phyloP scores from a whole-genome alignment of 2,797 vertebrate species.

The Odontamblyopus lacepedii region DNA sequence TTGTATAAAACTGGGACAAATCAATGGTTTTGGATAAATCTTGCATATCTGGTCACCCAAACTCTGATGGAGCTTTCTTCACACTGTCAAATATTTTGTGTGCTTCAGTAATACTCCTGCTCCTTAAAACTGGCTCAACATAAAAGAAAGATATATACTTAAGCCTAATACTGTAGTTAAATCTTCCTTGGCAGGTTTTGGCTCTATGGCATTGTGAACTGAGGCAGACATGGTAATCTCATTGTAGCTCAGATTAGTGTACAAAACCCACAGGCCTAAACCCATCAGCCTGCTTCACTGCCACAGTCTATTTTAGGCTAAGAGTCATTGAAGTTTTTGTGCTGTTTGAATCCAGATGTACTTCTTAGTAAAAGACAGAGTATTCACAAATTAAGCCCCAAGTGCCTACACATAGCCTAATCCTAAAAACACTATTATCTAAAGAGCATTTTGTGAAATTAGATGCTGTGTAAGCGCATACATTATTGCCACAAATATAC shows the following conservation, averaged over 20 bases:
- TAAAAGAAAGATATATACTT: background rate
- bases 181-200: background rate
- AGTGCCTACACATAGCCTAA: slow-evolving; percentile 36
- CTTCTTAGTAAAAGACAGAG: background rate
- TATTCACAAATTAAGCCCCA: slow-evolving; percentile 44
- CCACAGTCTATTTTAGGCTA: background rate
- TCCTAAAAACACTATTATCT: slow-evolving; percentile 53
- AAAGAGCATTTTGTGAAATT: slow-evolving; percentile 52
- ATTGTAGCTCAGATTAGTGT: too few species aligned
- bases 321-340: too few species aligned
- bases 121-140: background rate
- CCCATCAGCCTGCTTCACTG: background rate
- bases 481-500: slow-evolving; percentile 81
- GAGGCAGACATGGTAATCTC: too few species aligned
- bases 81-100: slow-evolving; percentile 34
- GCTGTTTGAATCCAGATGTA: background rate
- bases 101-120: slow-evolving; percentile 47
- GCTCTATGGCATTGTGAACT: too few species aligned
- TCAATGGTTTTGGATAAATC: too few species aligned
- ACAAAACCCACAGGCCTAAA: background rate
- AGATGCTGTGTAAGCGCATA: slow-evolving; percentile 65
- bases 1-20: too few species aligned
- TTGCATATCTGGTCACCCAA: too few species aligned
- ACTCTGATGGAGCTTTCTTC: too few species aligned
- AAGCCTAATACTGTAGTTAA: background rate